A percentile compares a stretch with the other conserved stretches of the same genome.
Evolutionary conservation across 2,113 vertebrate species (phyloP).

Genomic region (Tauraco erythrolophus): DNA sequence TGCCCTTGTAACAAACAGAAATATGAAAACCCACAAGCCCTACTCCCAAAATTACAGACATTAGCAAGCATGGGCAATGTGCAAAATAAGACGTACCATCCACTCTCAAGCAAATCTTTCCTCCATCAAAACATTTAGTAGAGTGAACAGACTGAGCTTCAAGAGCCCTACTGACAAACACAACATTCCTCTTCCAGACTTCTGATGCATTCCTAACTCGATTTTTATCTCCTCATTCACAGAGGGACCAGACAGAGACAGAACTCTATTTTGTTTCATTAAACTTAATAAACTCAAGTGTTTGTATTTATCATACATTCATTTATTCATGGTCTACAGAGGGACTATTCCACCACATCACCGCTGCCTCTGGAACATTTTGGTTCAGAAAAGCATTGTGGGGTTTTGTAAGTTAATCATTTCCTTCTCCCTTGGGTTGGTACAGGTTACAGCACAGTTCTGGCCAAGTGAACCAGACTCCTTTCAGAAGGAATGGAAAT

Average conservation of each 20-base stretch:
- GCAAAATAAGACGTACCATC: not conserved
- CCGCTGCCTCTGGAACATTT: not conserved
- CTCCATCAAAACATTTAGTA: not conserved
- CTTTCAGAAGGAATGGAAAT: not conserved
- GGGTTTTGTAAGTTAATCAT: not conserved
- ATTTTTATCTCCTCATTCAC: not conserved
- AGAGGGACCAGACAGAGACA: not conserved
- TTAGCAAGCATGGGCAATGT: fast-evolving
- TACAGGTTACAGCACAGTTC: not conserved
- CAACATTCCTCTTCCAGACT: not conserved
- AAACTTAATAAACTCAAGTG: not conserved
- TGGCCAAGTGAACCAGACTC: not conserved
- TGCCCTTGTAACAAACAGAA: not conserved
- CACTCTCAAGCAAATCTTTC: not conserved
- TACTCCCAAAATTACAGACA: not conserved
- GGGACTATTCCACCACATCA: not conserved
- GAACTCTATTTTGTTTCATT: not conserved
- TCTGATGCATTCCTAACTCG: not conserved
- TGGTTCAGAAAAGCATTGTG: not conserved
- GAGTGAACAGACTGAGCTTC: not conserved
- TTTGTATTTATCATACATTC: not conserved
- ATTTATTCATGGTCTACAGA: not conserved
- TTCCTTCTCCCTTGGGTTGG: not conserved
- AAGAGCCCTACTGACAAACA: not conserved
- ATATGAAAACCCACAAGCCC: not conserved